Conservation (phyloP, 2,888 invertebrate species). For the Epinotia brunnichana region DNA sequence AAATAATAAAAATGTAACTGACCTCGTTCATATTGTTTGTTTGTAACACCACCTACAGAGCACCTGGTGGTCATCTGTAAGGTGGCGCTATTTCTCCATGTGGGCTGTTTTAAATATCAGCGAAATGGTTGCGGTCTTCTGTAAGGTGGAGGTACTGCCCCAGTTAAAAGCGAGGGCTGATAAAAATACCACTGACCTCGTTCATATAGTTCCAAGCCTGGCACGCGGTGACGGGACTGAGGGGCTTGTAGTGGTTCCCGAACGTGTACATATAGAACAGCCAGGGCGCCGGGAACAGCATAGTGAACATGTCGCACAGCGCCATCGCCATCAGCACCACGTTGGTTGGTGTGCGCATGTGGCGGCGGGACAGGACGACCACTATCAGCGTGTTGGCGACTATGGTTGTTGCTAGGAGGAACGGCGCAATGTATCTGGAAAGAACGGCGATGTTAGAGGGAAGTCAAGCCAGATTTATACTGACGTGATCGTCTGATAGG, state of each 20-base stretch:
- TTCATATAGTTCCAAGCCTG: conserved; percentile 91
- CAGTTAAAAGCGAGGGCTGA: too few species aligned
- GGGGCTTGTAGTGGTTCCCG: conserved; percentile 92
- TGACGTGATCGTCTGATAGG: too few species aligned
- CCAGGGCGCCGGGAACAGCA: conserved; percentile 95
- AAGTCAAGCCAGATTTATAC: too few species aligned
- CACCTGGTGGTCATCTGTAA: too few species aligned
- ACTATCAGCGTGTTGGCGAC: conserved; percentile 96
- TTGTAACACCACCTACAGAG: too few species aligned
- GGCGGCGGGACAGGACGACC: conserved; percentile 93
- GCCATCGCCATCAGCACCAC: conserved; percentile 98
- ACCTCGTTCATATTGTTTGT: too few species aligned
- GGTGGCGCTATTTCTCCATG: too few species aligned
- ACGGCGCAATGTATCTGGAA: conserved; percentile 88
- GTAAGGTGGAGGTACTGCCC: too few species aligned
- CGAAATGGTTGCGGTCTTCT: too few species aligned
- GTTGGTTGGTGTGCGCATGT: conserved; percentile 96
- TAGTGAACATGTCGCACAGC: conserved; percentile 96
- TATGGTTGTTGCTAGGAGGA: conserved; percentile 93
- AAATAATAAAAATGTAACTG: too few species aligned
- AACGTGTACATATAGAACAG: conserved; percentile 96
- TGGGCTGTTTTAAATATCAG: too few species aligned
- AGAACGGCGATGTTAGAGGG: conserved; percentile 16
- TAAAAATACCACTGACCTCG: conserved; percentile 83
- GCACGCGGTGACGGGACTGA: conserved; percentile 90